Percentiles rank a stretch among this genome's conserved stretches.
Conservation (phyloP, 2,797 vertebrate genomes). For the Sebastes variabilis region DNA sequence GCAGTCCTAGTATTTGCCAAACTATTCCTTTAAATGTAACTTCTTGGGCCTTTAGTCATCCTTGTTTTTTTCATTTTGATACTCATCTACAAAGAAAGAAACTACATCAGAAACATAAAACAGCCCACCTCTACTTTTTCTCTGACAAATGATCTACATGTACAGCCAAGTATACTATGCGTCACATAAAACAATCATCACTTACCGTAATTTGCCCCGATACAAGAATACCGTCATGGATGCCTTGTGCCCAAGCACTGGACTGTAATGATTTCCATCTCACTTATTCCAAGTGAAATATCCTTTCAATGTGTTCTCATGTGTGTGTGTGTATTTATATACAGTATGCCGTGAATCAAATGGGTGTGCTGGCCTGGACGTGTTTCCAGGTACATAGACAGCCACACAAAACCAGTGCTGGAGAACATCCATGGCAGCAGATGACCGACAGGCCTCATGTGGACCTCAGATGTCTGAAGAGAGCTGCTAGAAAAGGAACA, state of each 20-base stretch:
- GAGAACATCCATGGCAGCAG: conserved; percentile 49
- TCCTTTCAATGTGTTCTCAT: conserved; percentile 15
- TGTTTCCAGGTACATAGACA: conserved; percentile 50
- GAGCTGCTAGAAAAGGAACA: conserved; percentile 46
- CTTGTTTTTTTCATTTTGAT: not conserved
- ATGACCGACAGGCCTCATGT: conserved; percentile 56
- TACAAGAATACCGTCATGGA: conserved; percentile 27
- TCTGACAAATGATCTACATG: not conserved
- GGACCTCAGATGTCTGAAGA: conserved; percentile 71
- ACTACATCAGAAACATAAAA: not conserved
- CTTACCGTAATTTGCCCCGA: conserved; percentile 10
- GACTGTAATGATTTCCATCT: conserved; percentile 51
- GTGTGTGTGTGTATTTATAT: conserved; percentile 30
- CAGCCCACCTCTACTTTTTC: not conserved
- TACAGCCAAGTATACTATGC: conserved; percentile 15
- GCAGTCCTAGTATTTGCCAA: too few relatives aligned
- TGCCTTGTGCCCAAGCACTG: conserved; percentile 21
- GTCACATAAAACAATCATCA: conserved; percentile 26
- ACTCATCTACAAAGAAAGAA: not conserved
- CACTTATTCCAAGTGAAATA: conserved; percentile 53
- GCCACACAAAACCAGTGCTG: conserved; percentile 34
- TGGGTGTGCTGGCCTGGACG: not conserved
- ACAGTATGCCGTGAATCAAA: conserved; percentile 29
- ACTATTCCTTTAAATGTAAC: not conserved
- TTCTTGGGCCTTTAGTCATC: not conserved